These are phyloP conservation scores for Epistrophe eligans DNA, from an alignment of 2,888 invertebrate species.

Conservation along the genomic window DNA sequence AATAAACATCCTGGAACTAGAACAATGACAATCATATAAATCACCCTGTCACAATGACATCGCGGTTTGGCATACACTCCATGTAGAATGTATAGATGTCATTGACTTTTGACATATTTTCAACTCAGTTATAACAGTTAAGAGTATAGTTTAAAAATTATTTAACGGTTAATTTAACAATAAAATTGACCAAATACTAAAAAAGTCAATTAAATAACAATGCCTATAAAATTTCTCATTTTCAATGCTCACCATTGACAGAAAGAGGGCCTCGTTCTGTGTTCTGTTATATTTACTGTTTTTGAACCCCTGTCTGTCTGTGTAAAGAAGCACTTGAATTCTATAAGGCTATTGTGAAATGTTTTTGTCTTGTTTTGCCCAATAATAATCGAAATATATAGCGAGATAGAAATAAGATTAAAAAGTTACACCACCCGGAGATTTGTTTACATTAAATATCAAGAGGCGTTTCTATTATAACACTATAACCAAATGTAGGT, in stretches of 20 bases:
- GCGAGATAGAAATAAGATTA: conserved; percentile 26
- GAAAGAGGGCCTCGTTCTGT: background rate
- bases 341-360: conserved; percentile 50
- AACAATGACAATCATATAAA: conserved; percentile 42
- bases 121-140: background rate
- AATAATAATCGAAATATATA: conserved; percentile 42
- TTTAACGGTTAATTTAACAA: conserved; percentile 25
- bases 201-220: conserved; percentile 16
- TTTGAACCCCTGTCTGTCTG: conserved; percentile 29
- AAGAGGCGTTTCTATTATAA: conserved; percentile 29
- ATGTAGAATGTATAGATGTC: conserved; percentile 19
- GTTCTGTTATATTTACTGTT: conserved; percentile 5
- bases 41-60: background rate
- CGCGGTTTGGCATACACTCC: background rate
- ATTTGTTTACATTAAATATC: conserved; percentile 52
- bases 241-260: background rate
- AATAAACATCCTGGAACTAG: conserved; percentile 58
- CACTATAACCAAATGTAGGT: conserved; percentile 39
- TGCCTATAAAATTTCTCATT: background rate
- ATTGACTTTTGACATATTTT: conserved; percentile 57
- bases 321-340: conserved; percentile 17
- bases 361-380: conserved; percentile 16
- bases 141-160: background rate
- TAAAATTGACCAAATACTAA: conserved; percentile 37
- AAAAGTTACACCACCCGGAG: conserved; percentile 1